phyloP scores from a whole-genome alignment of 2,113 vertebrate species.

The Erythrocebus patas region DNA sequence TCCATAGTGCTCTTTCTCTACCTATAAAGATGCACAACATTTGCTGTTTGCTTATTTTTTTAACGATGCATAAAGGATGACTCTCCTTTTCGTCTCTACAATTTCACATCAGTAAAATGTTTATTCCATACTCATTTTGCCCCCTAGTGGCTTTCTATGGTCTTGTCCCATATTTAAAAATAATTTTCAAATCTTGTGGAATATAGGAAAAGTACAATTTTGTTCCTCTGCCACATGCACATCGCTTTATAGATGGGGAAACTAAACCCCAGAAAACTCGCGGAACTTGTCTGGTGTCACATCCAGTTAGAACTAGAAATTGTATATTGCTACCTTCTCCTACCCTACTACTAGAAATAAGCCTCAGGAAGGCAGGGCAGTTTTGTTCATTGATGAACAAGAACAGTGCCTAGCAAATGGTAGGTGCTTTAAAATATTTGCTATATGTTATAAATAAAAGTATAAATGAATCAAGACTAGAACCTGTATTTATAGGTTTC shows the following conservation, averaged over 20 bases:
- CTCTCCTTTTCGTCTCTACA: not conserved
- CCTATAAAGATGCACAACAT: not conserved
- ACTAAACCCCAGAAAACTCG: not conserved
- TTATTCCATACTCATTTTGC: slow-evolving; percentile 37
- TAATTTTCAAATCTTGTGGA: not conserved
- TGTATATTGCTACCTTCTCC: not conserved
- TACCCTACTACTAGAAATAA: not conserved
- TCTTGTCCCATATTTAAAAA: not conserved
- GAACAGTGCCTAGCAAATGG: not conserved
- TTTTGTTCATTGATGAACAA: not conserved
- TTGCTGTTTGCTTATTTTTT: slow-evolving; percentile 23
- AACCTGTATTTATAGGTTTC: not conserved
- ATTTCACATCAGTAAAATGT: not conserved
- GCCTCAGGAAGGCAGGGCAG: not conserved
- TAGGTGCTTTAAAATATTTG: not conserved
- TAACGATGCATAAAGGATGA: not conserved
- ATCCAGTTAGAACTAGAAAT: not conserved
- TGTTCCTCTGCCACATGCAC: not conserved
- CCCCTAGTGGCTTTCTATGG: slow-evolving; percentile 47
- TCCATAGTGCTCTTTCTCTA: not conserved
- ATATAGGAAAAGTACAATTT: not conserved
- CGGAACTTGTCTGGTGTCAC: not conserved
- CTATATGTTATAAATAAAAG: not conserved
- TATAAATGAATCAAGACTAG: not conserved
- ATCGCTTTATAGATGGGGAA: not conserved